Percentiles rank a stretch among this genome's conserved stretches.
Conservation (phyloP, 2,113 vertebrate species). For the Silurus meridionalis region DNA sequence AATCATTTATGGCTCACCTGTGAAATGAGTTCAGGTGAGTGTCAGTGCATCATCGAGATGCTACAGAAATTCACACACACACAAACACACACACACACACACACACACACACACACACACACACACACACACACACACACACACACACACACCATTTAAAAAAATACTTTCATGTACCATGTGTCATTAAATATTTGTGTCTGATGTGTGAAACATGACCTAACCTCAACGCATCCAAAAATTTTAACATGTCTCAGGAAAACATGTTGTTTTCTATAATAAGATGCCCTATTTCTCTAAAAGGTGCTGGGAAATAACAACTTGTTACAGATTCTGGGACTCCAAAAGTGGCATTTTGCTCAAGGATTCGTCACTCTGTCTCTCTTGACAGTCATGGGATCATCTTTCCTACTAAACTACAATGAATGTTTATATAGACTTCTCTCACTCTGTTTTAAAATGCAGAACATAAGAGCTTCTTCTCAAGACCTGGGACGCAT, state of each 20-base stretch:
- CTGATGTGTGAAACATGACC: background rate
- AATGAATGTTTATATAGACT: conserved; percentile 50
- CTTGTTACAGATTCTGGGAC: background rate
- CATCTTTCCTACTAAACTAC: background rate
- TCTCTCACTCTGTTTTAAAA: conserved; percentile 61
- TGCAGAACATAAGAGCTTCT: conserved; percentile 55
- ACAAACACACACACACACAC: background rate
- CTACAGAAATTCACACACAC: background rate
- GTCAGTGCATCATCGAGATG: conserved; percentile 38
- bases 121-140: background rate
- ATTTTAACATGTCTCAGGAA: background rate
- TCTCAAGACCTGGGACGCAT: conserved; percentile 68
- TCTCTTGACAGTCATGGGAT: background rate
- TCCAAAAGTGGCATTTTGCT: background rate
- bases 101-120: background rate
- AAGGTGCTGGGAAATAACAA: background rate
- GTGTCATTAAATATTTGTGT: conserved; percentile 4
- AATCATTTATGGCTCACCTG: conserved; percentile 50
- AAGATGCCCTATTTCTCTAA: background rate
- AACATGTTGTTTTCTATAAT: background rate
- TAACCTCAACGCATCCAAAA: conserved; percentile 33
- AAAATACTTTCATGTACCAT: conserved; percentile 6
- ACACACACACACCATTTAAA: background rate
- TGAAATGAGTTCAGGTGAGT: conserved; percentile 48
- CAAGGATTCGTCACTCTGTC: background rate